Conservation (phyloP, 2,797 vertebrate genomes). For the Halcyon chelicuti region DNA sequence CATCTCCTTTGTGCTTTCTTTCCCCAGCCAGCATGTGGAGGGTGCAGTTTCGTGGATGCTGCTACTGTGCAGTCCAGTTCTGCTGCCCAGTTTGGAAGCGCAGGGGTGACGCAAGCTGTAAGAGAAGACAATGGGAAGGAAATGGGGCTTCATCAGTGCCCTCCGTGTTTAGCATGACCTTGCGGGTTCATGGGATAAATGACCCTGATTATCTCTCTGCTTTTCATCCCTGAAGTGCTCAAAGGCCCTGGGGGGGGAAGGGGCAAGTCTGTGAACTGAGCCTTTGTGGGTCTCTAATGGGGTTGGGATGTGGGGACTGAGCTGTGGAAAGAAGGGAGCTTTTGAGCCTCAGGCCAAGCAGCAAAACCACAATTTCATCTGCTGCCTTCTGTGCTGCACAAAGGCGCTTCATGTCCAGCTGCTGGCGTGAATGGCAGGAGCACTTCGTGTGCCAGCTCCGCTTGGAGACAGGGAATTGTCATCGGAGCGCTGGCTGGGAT, state of each 20-base stretch:
- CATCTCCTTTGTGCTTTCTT: background rate
- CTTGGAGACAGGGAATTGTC: background rate
- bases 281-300: constrained; percentile 10
- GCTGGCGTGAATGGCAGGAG: background rate
- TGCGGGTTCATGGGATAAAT: background rate
- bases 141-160: background rate
- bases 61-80: background rate
- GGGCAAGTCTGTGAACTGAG: background rate
- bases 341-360: background rate
- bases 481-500: background rate
- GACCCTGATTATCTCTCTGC: background rate
- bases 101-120: background rate
- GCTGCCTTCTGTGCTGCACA: background rate
- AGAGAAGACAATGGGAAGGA: background rate
- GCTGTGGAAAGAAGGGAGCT: background rate
- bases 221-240: constrained; percentile 4
- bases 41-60: background rate
- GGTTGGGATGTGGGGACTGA: background rate
- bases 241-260: background rate
- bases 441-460: background rate
- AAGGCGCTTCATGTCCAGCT: background rate
- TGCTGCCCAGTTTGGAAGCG: background rate
- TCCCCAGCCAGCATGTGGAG: background rate
- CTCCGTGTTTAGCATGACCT: background rate
- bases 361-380: background rate